Evolutionary conservation across 2,888 invertebrate genomes (phyloP).

Genomic region (Nephrotoma flavescens): DNA sequence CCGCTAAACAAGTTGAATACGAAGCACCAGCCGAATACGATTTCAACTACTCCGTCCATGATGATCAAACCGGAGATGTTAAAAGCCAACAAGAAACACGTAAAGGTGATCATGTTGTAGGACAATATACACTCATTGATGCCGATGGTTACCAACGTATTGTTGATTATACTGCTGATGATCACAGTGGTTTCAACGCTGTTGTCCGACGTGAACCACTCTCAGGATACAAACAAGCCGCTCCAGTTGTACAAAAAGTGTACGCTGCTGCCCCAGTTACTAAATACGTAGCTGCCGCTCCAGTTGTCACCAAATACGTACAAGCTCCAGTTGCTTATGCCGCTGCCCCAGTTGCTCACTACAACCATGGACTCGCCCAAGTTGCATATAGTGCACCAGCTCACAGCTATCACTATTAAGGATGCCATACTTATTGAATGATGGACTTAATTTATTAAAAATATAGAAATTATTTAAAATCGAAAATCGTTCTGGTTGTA

Average conservation of each 20-base stretch:
- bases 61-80: constrained; percentile 37
- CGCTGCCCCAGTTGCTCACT: constrained; percentile 15
- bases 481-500: no score
- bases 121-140: constrained; percentile 37
- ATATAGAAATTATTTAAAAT: constrained; percentile 5
- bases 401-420: constrained; percentile 15
- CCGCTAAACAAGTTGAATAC: constrained; percentile 16
- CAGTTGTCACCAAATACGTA: constrained; percentile 6
- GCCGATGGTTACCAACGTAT: constrained; percentile 37
- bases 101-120: constrained; percentile 37
- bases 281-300: constrained; percentile 13
- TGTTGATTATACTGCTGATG: constrained; percentile 39
- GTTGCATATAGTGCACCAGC: constrained; percentile 13
- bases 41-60: constrained; percentile 34
- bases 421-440: background rate
- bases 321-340: constrained; percentile 19
- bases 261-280: constrained; percentile 21
- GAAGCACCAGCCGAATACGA: constrained; percentile 35
- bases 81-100: constrained; percentile 38
- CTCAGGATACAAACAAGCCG: constrained; percentile 20
- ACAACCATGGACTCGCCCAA: constrained; percentile 16
- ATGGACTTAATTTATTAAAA: constrained; percentile 7
- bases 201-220: constrained; percentile 37
- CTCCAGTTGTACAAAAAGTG: constrained; percentile 18
- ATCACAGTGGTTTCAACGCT: constrained; percentile 39